Conservation (phyloP, 2,113 vertebrate genomes). For the Capricornis sumatraensis region DNA sequence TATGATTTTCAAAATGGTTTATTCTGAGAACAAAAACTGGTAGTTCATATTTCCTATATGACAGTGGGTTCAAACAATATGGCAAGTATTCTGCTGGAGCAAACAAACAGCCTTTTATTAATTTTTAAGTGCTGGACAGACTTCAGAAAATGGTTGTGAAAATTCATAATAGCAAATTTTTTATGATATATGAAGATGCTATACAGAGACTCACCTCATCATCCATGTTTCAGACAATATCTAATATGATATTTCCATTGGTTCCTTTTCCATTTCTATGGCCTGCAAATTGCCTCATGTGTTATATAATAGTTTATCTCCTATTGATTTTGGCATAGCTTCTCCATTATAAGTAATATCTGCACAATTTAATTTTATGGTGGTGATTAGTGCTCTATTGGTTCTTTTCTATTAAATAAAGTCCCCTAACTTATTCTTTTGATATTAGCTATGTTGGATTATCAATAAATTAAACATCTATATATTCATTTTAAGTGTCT, state of each 20-base stretch:
- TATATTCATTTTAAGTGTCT: background rate
- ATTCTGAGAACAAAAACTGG: background rate
- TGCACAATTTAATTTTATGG: constrained; percentile 3
- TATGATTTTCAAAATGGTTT: background rate
- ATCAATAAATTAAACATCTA: background rate
- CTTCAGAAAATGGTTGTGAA: background rate
- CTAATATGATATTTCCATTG: background rate
- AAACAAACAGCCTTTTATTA: background rate
- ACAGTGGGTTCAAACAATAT: background rate
- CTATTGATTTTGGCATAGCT: background rate
- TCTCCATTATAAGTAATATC: background rate
- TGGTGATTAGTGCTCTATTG: background rate
- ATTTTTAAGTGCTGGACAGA: background rate
- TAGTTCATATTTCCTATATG: background rate
- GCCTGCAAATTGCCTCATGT: background rate
- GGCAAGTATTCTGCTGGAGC: background rate
- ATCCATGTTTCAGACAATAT: background rate
- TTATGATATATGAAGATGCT: background rate
- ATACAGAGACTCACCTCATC: background rate
- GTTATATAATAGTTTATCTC: background rate
- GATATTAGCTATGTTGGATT: background rate
- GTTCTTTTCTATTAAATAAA: background rate
- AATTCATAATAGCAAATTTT: background rate
- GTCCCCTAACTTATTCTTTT: background rate
- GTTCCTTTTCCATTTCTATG: background rate